phyloP scores from a whole-genome alignment of 2,113 vertebrate species.

The Anser cygnoides region DNA sequence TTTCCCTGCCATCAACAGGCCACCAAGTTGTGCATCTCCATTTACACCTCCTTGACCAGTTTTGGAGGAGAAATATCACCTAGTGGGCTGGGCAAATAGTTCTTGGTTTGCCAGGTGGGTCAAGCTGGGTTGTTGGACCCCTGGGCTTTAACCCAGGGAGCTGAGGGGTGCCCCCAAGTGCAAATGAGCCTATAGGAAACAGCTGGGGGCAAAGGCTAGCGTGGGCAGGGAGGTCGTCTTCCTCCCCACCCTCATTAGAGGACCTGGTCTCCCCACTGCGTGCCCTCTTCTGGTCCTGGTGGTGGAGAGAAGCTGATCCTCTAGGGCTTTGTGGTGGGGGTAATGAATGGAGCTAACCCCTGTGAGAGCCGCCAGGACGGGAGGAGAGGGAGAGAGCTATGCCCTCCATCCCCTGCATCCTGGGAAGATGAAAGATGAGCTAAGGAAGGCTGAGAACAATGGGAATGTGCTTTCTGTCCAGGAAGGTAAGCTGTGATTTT shows the following conservation, averaged over 20 bases:
- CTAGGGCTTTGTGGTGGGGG: neutral
- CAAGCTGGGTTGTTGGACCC: neutral
- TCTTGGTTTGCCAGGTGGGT: rapidly evolving
- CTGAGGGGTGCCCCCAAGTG: neutral
- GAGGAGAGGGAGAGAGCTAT: neutral
- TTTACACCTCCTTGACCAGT: neutral
- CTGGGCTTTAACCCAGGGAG: neutral
- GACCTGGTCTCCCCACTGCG: rapidly evolving
- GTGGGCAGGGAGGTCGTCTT: neutral
- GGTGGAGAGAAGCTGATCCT: neutral
- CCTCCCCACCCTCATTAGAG: neutral
- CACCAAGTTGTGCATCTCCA: neutral
- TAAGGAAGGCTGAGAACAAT: neutral
- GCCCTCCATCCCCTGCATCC: neutral
- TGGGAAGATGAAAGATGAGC: neutral
- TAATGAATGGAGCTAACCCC: neutral
- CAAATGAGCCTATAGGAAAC: conserved; percentile 37
- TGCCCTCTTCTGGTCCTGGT: rapidly evolving
- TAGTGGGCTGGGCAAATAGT: neutral
- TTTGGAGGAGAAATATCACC: neutral
- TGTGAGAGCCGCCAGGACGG: neutral
- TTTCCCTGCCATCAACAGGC: no score
- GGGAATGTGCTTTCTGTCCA: neutral
- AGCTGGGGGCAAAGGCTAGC: conserved; percentile 22
- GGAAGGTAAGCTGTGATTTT: neutral